Percentiles rank a stretch among this genome's conserved stretches.
These are phyloP conservation scores for Alectura lathami DNA, from an alignment of 2,113 vertebrate species.

Conservation along the genomic window DNA sequence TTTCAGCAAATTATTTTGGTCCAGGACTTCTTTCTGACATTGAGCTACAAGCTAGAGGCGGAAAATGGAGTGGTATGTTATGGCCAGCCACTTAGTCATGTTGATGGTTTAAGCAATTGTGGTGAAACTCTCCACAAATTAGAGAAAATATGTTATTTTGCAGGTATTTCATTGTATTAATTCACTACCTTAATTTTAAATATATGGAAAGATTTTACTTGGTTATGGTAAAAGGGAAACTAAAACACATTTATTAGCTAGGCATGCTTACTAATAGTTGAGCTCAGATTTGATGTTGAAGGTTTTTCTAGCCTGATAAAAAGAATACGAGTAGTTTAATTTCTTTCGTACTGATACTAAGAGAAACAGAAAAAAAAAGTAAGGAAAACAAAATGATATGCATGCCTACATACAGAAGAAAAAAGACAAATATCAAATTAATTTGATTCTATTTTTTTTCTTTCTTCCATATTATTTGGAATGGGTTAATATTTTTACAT, in stretches of 20 bases:
- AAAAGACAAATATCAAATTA: neutral
- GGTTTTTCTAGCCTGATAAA: neutral
- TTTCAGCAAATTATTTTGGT: neutral
- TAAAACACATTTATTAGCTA: neutral
- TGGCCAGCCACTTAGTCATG: neutral
- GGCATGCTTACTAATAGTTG: neutral
- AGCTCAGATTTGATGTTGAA: neutral
- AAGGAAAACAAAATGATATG: neutral
- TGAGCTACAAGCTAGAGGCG: neutral
- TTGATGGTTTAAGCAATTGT: neutral
- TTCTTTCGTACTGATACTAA: neutral
- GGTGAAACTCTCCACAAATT: neutral
- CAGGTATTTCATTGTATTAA: neutral
- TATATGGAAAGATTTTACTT: neutral
- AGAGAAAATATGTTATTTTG: neutral
- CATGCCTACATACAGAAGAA: neutral
- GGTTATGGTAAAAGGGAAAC: neutral
- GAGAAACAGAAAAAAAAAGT: neutral
- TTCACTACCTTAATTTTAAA: neutral
- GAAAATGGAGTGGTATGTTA: neutral
- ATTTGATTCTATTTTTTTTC: neutral
- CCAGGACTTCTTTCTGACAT: neutral
- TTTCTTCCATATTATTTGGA: neutral
- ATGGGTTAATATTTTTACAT: neutral
- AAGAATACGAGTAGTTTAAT: neutral